Percentiles rank a stretch among this genome's conserved stretches.
Conservation (phyloP, 2,888 invertebrate species). For the Drosophila mimica region DNA sequence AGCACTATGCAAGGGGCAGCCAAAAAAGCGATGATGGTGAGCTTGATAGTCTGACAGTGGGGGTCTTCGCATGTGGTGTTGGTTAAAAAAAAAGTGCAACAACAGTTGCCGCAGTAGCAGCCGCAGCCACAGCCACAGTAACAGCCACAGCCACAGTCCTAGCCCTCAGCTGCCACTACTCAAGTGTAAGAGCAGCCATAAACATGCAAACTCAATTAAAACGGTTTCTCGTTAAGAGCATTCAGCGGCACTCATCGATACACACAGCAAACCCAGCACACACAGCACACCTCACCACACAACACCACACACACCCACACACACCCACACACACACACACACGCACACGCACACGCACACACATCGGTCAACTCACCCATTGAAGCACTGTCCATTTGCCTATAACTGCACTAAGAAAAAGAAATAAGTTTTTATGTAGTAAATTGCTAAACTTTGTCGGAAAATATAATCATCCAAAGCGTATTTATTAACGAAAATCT, state of each 20-base stretch:
- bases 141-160: conserved; percentile 27
- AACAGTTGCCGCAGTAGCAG: conserved; percentile 24
- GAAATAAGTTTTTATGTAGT: not conserved
- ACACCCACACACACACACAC: not conserved
- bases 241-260: conserved; percentile 72
- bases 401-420: conserved; percentile 9
- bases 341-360: not conserved
- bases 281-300: not conserved
- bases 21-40: not conserved
- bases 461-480: not conserved
- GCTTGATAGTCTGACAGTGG: not conserved
- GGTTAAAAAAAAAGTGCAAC: conserved; percentile 49
- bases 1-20: conserved; percentile 15
- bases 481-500: not conserved
- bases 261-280: conserved; percentile 4
- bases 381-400: conserved; percentile 8
- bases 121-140: conserved; percentile 26
- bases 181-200: conserved; percentile 76
- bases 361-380: not conserved
- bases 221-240: conserved; percentile 79
- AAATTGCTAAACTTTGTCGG: not conserved
- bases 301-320: not conserved
- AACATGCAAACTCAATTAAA: conserved; percentile 82
- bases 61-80: not conserved
- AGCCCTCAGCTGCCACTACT: conserved; percentile 28